Base-by-base conservation (phyloP, 2,113 vertebrate genomes). In the Todiramphus saurophagus region DNA sequence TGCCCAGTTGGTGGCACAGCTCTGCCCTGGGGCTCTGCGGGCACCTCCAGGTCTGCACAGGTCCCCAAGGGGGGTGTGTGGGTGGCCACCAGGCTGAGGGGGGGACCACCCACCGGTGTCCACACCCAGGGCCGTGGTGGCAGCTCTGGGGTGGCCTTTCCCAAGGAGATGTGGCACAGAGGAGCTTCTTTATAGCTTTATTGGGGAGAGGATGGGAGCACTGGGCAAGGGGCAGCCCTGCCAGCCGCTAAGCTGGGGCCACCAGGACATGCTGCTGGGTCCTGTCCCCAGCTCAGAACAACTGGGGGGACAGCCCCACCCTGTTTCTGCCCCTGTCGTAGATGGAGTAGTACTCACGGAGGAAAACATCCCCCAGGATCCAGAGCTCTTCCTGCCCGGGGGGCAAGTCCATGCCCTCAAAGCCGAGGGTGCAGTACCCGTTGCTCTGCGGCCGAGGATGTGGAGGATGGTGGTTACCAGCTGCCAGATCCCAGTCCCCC, bases 281-380 rank as follows among this genome's bases (percentile, higher is more conserved):
- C 50, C 15, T 2, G 7, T 43, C 48, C 50, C 58, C 2, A 50
- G 30, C 91, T 96, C 78, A 96, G 74, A 25, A 1, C 60, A 94
- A 82, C 4, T 28, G 51, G 8, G 0, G 53, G 69, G 95, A 93
- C 51, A 97, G 33, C 56, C 96, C 96, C 82, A 97, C 78, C 53
- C 1, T 55, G 95, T 96, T 48, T 70, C 44, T 79, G 48, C 16
- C 82, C 70, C 96, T 87, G 95, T 85, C 8, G 28, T 95, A 97
- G 96, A 97, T 24, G 4, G 87, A 20, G 3, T 97, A 97, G 89
- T 96, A 96, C 18, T 94, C 37, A 14, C 82, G 96, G 94, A 97
- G 94, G 93, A 97, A 97, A 74, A 96, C 56, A 3, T 95, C 95
- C 1, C 96, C 96, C 4, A 97, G 84, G 92, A 97, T 97, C 96